Base-by-base conservation (phyloP, 2,888 invertebrate species). In the Blastobasis adustella region DNA sequence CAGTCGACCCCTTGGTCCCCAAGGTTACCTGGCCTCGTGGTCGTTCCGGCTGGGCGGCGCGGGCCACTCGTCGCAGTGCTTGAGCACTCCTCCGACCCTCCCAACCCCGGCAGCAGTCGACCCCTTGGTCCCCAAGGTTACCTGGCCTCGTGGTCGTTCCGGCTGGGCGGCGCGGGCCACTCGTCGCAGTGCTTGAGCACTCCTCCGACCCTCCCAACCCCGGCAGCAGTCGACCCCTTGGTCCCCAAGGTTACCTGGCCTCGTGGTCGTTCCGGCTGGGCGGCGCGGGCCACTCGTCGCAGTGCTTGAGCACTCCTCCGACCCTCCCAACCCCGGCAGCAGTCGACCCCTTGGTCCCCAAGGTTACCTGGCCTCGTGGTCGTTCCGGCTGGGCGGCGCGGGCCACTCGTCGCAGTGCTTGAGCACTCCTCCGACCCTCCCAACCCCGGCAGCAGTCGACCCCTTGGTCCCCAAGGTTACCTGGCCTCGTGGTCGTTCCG, bases 401-500 rank as follows among this genome's bases (percentile, higher is more conserved):
- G 77, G 82, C 82, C 85, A 85, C 45, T 79, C 80, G 58, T 78
- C 82, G 53, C 82, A 82, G 49, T 84, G 84, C 53, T 72, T 66
- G 46, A 86, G 61, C 56, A 87, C 84, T 23, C 23, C 23, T 23
- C 23, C 23, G 23, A 23, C 23, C 23, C 23, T 23, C 23, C 23
- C 23, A 45, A 6, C 41, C 23, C 6, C 3, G 5, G 10, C 7
- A 10, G 0, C 6, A 47, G 10, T 43, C 36, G 2, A 23, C 23
- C 23, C 23, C 23, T 2, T 2, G 23, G 23, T 23, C 23, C n/a
- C 23, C 23, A 23, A 23, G 23, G 23, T 23, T 10, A 76, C 76
- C 73, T 73, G 40, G 72, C 71, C 37, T 78, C 76, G 0, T 68
- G 62, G 9, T 79, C 78, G 47, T 59, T 65, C 41, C 60, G 57